Evolutionary conservation across 2,113 vertebrate species (phyloP), one percentile per base, ranked within the genome.

Genomic region (Muntiacus reevesi): DNA sequence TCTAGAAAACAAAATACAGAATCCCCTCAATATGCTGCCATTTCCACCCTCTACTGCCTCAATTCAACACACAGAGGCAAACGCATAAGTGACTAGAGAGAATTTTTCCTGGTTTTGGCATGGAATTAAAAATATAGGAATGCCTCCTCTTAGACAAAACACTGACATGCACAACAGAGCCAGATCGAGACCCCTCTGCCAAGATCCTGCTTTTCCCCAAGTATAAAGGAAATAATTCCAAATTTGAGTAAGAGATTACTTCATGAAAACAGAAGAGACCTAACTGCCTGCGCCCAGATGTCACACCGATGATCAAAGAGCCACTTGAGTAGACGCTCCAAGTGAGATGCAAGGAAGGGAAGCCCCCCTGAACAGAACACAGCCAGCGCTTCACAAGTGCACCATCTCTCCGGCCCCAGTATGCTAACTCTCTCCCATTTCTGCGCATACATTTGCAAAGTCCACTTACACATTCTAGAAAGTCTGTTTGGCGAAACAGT

Each of bases 281-380:
- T 95, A 97, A 96, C 96, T 95, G 95, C 83, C 94, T 67, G 95
- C 94, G 90, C 97, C 97, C 98, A 99, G 98, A 98, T 99, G 98
- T 98, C 97, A 98, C 90, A 85, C 47, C 2, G 96, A 98, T 97
- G 97, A 98, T 96, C 97, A 97, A 97, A 97, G 36, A 98, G 97
- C 89, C 98, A 97, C 95, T 97, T 88, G 95, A 98, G 83, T 55
- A 85, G 27, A 64, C 79, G 97, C 95, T 94, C 98, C 97, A 94
- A 78, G 94, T 92, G 96, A 96, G 67, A 7, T 59, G 0, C 52
- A 92, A 96, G 98, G 96, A 96, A 60, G 95, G 93, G 96, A 89
- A 93, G 97, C 91, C 19, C 71, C 57, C 95, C 74, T 74, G 76
- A 96, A 7, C 0, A 0, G 16, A 86, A 89, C 67, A 97, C 59